Percentiles rank a stretch among this genome's conserved stretches.
Evolutionary conservation across 2,888 invertebrate genomes (phyloP).

Genomic region (Cenopis cana): DNA sequence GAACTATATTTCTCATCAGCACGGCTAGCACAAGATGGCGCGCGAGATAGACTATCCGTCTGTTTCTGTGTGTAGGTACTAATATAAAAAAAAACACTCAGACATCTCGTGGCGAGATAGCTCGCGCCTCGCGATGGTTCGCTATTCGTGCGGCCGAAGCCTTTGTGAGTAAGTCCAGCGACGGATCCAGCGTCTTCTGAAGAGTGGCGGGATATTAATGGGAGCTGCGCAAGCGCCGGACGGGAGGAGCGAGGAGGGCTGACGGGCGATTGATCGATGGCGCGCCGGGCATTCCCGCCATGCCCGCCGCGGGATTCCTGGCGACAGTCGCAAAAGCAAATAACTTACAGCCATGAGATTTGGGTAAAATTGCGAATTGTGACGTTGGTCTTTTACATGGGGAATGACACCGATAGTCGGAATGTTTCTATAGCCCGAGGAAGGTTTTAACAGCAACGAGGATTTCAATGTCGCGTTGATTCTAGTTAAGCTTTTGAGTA

Average conservation of each 20-base stretch:
- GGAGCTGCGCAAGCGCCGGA: constrained; percentile 9
- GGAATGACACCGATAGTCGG: background rate
- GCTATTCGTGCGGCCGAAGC: background rate
- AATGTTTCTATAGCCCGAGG: background rate
- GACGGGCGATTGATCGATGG: constrained; percentile 31
- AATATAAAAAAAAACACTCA: too few species aligned
- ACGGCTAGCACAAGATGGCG: too few species aligned
- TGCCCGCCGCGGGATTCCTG: background rate
- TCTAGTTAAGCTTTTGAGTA: too few species aligned
- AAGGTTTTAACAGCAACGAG: background rate
- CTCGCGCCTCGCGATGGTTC: too few species aligned
- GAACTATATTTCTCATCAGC: background rate
- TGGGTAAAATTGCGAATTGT: background rate
- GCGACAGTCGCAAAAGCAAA: background rate
- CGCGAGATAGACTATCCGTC: too few species aligned
- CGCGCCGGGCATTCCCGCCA: constrained; percentile 18
- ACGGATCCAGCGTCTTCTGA: background rate
- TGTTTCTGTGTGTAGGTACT: too few species aligned
- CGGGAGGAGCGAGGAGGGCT: background rate
- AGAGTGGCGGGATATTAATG: constrained; percentile 16
- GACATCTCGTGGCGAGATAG: too few species aligned
- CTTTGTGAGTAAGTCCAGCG: background rate
- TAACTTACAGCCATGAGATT: constrained; percentile 3
- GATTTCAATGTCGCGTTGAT: background rate
- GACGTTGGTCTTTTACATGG: background rate